Base-by-base conservation (phyloP, 2,888 invertebrate genomes). In the Drosophila helvetica region DNA sequence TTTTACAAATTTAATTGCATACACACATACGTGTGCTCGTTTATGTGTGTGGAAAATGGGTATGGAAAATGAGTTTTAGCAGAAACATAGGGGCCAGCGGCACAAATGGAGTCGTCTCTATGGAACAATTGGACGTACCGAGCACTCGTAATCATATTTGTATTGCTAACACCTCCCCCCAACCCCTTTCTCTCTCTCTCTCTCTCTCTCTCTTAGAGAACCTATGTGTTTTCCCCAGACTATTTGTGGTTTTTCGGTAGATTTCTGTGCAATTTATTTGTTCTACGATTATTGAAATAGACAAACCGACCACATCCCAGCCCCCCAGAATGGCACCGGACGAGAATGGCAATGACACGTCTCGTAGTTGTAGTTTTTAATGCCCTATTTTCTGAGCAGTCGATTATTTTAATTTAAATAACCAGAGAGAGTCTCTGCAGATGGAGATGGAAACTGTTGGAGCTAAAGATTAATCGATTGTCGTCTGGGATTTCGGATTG, bases 1-100 rank as follows among this genome's bases (percentile, higher is more conserved):
- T 69, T 77, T 66, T 53, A 52, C 52, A 67, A 79, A 79, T 80
- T 74, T 68, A 80, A 81, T 79, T 81, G 77, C 74, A 62, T 15
- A 22, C 22, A 22, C 5, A 5, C 22, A 22, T 5, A 22, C 22
- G 22, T 22, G 15, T 19, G 10, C 19, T 53, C 59, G 53, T 65
- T 46, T 9, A 48, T 25, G 74, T 56, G 50, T 55, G 33, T 50
- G 38, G 51, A 47, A 57, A 50, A 15, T 48, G 19, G n/a, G n/a
- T 55, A 42, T 50, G 38, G 51, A 47, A 57, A 50, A 15, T 48
- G 19, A 25, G 45, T 52, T 33, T 33, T 17, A 8, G 18, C 17
- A 3, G 1, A 8, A 54, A 46, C 48, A 58, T 17, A 15, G 38
- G 10, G 15, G 38, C 38, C 38, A 38, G 38, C 38, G 15, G n/a